Percentiles rank a stretch among this genome's conserved stretches.
Evolutionary conservation across 1,140 invertebrate genomes (phyloP).

Genomic region (Sitophilus oryzae): DNA sequence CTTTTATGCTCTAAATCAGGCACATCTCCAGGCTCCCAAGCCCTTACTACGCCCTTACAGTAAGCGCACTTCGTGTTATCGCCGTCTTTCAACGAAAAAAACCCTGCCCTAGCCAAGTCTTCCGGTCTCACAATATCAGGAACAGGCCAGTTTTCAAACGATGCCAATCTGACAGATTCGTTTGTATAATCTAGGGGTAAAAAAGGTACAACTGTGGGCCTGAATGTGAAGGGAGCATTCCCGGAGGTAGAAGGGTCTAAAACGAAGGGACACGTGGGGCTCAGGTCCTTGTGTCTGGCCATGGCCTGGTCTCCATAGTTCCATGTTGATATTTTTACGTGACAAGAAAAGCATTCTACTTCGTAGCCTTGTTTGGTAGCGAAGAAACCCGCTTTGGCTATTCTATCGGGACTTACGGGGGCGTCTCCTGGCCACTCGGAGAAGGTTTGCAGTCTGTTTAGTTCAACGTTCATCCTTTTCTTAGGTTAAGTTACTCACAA

Average conservation of each 20-base stretch:
- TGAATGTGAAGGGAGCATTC: slow-evolving; percentile 52
- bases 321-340: slow-evolving; percentile 65
- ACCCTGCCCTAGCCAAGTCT: slow-evolving; percentile 73
- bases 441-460: slow-evolving; percentile 63
- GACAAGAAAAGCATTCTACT: slow-evolving; percentile 72
- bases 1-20: slow-evolving; percentile 69
- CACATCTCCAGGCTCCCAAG: slow-evolving; percentile 67
- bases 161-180: slow-evolving; percentile 50
- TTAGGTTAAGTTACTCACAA: not conserved
- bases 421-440: slow-evolving; percentile 63
- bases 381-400: slow-evolving; percentile 80
- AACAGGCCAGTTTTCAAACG: slow-evolving; percentile 61
- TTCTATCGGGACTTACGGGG: slow-evolving; percentile 54
- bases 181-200: slow-evolving; percentile 25
- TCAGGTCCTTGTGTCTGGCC: slow-evolving; percentile 54
- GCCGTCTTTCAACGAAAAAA: slow-evolving; percentile 60
- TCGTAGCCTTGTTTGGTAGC: slow-evolving; percentile 61
- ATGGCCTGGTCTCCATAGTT: slow-evolving; percentile 68
- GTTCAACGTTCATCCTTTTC: slow-evolving; percentile 59
- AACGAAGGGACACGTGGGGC: slow-evolving; percentile 69
- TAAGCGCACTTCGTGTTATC: slow-evolving; percentile 77
- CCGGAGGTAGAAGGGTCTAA: slow-evolving; percentile 55
- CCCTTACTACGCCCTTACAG: slow-evolving; percentile 64
- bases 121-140: slow-evolving; percentile 57
- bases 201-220: slow-evolving; percentile 14